Conservation (phyloP, 2,113 vertebrate species). For the Accipiter virgatus region DNA sequence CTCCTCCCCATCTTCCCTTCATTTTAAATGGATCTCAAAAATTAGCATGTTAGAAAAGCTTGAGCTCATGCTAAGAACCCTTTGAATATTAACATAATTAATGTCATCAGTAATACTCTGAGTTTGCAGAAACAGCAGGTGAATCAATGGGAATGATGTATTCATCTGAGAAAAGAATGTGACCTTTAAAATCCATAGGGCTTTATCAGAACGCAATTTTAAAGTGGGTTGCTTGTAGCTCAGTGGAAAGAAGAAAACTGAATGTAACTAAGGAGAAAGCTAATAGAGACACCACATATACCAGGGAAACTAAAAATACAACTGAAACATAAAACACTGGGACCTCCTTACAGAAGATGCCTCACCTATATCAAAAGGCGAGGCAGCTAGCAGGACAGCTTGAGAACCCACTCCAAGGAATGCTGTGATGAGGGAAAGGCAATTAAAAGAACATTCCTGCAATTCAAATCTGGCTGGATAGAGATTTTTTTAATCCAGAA, state of each 20-base stretch:
- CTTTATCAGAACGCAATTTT: background rate
- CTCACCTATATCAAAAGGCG: background rate
- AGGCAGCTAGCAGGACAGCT: background rate
- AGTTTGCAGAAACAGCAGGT: conserved; percentile 37
- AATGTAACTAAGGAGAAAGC: background rate
- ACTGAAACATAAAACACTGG: background rate
- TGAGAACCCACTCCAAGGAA: background rate
- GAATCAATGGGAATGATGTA: conserved; percentile 10
- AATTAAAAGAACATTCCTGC: background rate
- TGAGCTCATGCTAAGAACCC: conserved; percentile 41
- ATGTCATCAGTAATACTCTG: conserved; percentile 46
- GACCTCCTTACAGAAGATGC: background rate
- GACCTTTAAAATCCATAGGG: conserved; percentile 38
- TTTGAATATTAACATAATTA: conserved; percentile 52
- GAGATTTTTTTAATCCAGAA: background rate
- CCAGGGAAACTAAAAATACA: background rate
- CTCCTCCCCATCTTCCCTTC: background rate
- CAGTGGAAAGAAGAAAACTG: background rate
- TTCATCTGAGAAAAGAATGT: background rate
- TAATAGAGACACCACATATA: background rate
- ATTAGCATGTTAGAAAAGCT: conserved; percentile 28
- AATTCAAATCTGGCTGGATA: background rate
- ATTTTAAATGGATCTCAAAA: conserved; percentile 6
- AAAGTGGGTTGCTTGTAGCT: background rate
- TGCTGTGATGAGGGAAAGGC: background rate